Base-by-base conservation (phyloP, 2,113 vertebrate species). In the Hypomesus transpacificus region DNA sequence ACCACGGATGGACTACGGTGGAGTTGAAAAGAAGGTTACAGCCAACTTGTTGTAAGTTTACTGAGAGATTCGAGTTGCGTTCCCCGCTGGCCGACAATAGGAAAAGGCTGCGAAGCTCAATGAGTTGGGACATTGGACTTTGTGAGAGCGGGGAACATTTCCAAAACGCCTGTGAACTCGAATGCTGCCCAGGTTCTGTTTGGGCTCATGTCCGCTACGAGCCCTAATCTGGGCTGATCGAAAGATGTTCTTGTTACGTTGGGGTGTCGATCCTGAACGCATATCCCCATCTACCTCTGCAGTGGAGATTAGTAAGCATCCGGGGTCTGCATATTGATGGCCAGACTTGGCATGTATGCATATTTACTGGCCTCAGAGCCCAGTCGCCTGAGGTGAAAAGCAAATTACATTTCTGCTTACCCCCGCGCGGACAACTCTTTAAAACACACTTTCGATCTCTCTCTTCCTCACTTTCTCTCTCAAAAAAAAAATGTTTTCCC, bases 391-490 rank as follows among this genome's bases (percentile, higher is more conserved):
- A 91, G 89, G 90, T 90, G 89, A 91, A 89, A 89, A 90, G 88
- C 88, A 91, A 91, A 91, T 92, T 90, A 91, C 86, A 91, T 91
- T 88, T 88, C 86, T 88, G 81, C 82, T 86, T 86, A 88, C 88
- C 87, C 87, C 88, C 82, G 89, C 86, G 74, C 79, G 80, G 87
- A 85, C 82, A 84, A 87, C 82, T 88, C 84, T 83, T 70, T 67
- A 26, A 17, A 8, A 65, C 69, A 11, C 64, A 24, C 65, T 68
- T 60, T 28, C 39, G 17, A 52, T 74, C 39, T 69, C 50, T 65
- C 62, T 54, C 50, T 54, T 20, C 17, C 8, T 51, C 3, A 1
- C 20, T 67, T 1, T 18, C 17, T 60, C 16, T 50, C 22, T 51
- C 65, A 14, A 5, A n/a, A n/a, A n/a, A n/a, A n/a, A n/a, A n/a